These are phyloP conservation scores for Lepilemur ruficaudatus DNA, from an alignment of 2,797 vertebrate species.

Conservation along the genomic window DNA sequence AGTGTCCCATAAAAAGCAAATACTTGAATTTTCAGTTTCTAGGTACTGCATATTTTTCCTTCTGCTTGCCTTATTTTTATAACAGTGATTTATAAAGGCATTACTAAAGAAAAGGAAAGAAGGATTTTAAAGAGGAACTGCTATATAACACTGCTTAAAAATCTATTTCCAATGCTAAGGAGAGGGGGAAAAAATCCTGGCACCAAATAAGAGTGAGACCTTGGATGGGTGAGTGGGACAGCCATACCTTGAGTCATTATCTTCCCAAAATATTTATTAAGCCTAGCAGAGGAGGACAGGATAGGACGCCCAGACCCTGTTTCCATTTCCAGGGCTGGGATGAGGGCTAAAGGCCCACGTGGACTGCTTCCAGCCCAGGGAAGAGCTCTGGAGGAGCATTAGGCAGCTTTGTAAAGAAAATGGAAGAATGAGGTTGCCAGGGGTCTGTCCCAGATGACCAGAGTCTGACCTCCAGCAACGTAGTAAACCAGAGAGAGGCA, in stretches of 20 bases:
- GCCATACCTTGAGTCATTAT: constrained; percentile 2
- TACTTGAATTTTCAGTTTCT: constrained; percentile 88
- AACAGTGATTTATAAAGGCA: constrained; percentile 89
- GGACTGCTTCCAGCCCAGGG: not conserved
- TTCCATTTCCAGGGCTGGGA: not conserved
- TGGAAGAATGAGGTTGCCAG: not conserved
- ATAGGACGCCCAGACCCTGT: not conserved
- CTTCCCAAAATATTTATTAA: constrained; percentile 43
- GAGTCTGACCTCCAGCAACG: not conserved
- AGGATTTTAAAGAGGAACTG: constrained; percentile 88
- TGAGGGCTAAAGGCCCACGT: not conserved
- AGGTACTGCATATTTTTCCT: constrained; percentile 88
- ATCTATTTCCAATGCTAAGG: constrained; percentile 74
- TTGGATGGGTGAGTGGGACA: not conserved
- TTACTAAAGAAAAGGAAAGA: constrained; percentile 84
- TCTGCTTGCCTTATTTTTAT: constrained; percentile 91
- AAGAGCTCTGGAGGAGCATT: not conserved
- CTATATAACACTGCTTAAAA: constrained; percentile 85
- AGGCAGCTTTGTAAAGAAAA: not conserved
- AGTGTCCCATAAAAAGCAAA: constrained; percentile 90
- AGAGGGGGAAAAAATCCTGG: not conserved
- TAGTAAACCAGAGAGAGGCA: not conserved
- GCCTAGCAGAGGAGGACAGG: not conserved
- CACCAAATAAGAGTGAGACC: not conserved
- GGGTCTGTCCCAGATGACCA: not conserved